Conservation (phyloP, 1,140 invertebrate genomes). For the Portunus trituberculatus region DNA sequence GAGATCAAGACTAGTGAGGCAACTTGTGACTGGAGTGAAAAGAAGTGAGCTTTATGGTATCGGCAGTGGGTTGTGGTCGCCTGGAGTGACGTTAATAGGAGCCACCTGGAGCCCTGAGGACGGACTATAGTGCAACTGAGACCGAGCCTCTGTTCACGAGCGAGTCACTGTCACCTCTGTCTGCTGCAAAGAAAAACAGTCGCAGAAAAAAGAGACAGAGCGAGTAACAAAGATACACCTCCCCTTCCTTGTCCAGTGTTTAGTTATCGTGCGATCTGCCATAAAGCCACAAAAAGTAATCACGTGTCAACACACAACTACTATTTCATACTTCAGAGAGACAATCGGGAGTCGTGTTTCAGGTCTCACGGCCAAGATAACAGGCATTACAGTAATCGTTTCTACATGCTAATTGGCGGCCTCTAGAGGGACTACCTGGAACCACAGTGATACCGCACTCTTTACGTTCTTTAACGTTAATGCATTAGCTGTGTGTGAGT, state of each 20-base stretch:
- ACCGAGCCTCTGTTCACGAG: background rate
- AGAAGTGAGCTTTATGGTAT: slow-evolving; percentile 14
- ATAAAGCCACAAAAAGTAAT: slow-evolving; percentile 1
- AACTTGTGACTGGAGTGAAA: background rate
- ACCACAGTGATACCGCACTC: background rate
- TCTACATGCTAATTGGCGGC: slow-evolving; percentile 45
- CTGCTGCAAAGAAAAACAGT: background rate
- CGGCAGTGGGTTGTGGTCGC: slow-evolving; percentile 4
- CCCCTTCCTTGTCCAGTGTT: background rate
- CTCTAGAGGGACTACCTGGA: slow-evolving; percentile 3
- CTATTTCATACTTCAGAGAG: background rate
- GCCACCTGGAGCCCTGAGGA: background rate
- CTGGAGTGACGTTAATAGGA: background rate
- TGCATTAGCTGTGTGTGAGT: slow-evolving; percentile 20
- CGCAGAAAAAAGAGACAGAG: background rate
- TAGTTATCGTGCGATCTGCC: background rate
- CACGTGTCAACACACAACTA: slow-evolving; percentile 14
- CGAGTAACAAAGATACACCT: background rate
- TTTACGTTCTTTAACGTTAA: background rate
- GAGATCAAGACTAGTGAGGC: slow-evolving; percentile 40
- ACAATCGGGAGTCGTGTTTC: slow-evolving; percentile 36
- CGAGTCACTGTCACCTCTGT: background rate
- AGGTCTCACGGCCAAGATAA: background rate
- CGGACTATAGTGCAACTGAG: background rate
- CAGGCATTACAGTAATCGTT: slow-evolving; percentile 45